Evolutionary conservation across 2,113 vertebrate species (phyloP), one percentile per base, ranked within the genome.

Genomic region (Hyla sarda): DNA sequence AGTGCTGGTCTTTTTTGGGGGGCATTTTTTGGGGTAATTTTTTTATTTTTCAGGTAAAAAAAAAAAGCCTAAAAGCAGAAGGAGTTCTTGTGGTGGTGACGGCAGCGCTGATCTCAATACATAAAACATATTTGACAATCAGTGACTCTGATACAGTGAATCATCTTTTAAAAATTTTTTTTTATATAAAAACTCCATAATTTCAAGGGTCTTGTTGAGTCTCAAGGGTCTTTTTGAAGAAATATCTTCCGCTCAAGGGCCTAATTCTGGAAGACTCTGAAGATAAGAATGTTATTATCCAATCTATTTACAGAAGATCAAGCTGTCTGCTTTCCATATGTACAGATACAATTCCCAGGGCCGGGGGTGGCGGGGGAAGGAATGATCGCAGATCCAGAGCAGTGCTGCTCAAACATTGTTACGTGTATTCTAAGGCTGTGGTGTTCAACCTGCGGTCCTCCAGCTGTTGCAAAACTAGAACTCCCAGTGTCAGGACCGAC

Each of bases 221-320:
- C 65, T 69, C 65, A 69, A 69, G 65, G 65, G 65, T 69, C 65
- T 34, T 69, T 69, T 69, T 34, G 30, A 69, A 34, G 65, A 19
- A 34, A 34, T 37, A 34, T 19, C 65, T 37, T 21, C 65, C 9
- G 3, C 65, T 69, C 17, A 34, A 69, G 30, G 17, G 17, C 30
- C 30, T 21, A 69, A 69, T 21, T 34, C 30, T 5, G 32, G 14
- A 28, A 69, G 60, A 13, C 11, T 65, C 58, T 14, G 60, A 16
- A 65, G 65, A 69, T 34, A 34, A 34, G 65, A 34, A 67, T 16
- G 21, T 37, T 37, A 69, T 69, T 34, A 69, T 69, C 65, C 32
- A 34, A 69, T 69, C 65, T 34, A 34, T 69, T 32, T 69, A 34
- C 30, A 69, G 65, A 32, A 10, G 65, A 69, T 69, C 30, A 34